Conservation (phyloP, 2,888 invertebrate species). For the Trimorus sp. region DNA sequence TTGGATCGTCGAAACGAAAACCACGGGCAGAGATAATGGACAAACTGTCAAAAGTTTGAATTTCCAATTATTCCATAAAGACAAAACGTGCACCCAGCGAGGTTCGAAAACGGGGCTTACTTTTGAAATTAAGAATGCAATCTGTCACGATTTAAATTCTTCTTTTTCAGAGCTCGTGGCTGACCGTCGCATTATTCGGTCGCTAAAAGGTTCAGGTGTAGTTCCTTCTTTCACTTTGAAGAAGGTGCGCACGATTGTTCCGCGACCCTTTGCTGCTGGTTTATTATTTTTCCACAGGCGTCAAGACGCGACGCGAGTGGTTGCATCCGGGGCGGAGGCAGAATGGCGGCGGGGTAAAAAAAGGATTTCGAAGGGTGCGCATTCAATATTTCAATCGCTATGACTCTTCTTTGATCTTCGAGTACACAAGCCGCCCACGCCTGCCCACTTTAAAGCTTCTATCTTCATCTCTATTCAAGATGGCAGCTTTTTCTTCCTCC, state of each 20-base stretch:
- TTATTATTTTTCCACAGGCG: slow-evolving; percentile 61
- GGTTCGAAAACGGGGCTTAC: too few relatives aligned
- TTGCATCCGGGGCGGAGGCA: slow-evolving; percentile 38
- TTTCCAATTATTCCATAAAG: too few relatives aligned
- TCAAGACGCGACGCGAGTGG: slow-evolving; percentile 54
- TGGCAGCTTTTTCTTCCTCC: slow-evolving; percentile 70
- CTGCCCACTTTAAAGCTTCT: slow-evolving; percentile 72
- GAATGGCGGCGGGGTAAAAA: slow-evolving; percentile 53
- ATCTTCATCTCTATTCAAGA: slow-evolving; percentile 74
- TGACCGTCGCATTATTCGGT: slow-evolving; percentile 37
- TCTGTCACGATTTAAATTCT: slow-evolving; percentile 15
- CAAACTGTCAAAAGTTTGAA: too few relatives aligned
- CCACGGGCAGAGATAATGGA: too few relatives aligned
- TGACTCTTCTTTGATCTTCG: slow-evolving; percentile 73
- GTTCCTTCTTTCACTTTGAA: slow-evolving; percentile 31
- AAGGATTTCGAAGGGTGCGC: slow-evolving; percentile 70
- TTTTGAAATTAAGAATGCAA: slow-evolving; percentile 8
- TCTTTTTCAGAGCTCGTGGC: slow-evolving; percentile 7
- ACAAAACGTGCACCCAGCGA: too few relatives aligned
- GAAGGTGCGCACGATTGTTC: slow-evolving; percentile 44
- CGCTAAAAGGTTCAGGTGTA: slow-evolving; percentile 44
- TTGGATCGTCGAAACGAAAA: too few relatives aligned
- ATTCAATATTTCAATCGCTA: slow-evolving; percentile 75
- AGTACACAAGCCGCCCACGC: slow-evolving; percentile 75
- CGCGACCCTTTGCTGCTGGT: slow-evolving; percentile 26